These are phyloP conservation scores for Platygyra sinensis DNA, from an alignment of 64 coral and sea anemone genomes.

Conservation along the genomic window DNA sequence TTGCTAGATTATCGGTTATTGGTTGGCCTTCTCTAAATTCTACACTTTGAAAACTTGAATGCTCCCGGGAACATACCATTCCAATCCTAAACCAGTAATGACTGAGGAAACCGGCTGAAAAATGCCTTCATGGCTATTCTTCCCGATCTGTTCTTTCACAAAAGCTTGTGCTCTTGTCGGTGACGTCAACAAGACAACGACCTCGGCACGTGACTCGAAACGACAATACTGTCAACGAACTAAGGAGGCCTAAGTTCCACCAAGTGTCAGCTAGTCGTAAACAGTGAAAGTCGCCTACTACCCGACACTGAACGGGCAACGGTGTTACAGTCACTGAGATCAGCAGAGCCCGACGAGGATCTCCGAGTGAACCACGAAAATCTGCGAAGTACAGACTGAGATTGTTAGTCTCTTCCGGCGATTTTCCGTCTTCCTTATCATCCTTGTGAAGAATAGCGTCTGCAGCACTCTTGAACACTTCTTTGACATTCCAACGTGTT, in stretches of 20 bases:
- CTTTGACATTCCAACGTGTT: conserved; percentile 90
- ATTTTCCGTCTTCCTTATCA: conserved; percentile 31
- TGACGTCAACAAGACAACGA: neutral
- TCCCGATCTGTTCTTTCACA: no score
- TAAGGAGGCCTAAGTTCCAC: neutral
- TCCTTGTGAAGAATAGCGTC: conserved; percentile 89
- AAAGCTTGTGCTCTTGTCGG: no score
- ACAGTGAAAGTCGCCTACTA: conserved; percentile 50
- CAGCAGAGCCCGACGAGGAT: conserved; percentile 64
- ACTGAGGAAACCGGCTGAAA: no score
- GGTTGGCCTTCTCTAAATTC: no score
- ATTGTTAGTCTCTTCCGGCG: conserved; percentile 52
- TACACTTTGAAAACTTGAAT: no score
- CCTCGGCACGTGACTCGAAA: neutral
- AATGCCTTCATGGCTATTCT: no score
- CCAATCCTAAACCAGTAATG: no score
- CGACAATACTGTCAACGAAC: neutral
- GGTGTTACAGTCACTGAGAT: conserved; percentile 53
- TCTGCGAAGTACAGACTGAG: conserved; percentile 80
- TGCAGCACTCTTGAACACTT: conserved; percentile 90
- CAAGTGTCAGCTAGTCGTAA: conserved; percentile 42
- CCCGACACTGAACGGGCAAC: conserved; percentile 24
- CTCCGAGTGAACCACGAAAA: conserved; percentile 94
- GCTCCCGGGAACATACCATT: no score
- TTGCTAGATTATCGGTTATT: no score